Conservation (phyloP, 2,797 vertebrate species). For the Chlorospingus flavigularis region DNA sequence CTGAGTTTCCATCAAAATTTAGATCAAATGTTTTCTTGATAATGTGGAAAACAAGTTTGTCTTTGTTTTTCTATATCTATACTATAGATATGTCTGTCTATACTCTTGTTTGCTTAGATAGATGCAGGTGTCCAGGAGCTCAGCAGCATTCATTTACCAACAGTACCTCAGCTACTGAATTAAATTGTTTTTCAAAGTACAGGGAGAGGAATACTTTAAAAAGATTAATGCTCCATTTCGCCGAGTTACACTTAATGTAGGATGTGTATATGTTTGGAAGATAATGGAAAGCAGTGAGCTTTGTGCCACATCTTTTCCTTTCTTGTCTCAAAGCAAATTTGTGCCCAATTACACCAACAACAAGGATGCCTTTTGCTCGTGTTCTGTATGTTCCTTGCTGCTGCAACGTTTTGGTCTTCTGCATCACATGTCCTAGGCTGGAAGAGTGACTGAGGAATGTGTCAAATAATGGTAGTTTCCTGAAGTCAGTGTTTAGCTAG, state of each 20-base stretch:
- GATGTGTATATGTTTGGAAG: background rate
- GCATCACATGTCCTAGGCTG: fast-evolving
- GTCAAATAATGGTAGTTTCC: background rate
- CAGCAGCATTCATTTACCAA: background rate
- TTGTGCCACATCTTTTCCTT: background rate
- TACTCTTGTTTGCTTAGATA: background rate
- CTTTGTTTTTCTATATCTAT: background rate
- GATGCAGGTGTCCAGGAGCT: background rate
- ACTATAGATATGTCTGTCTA: background rate
- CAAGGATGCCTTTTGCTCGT: background rate
- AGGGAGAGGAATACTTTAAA: background rate
- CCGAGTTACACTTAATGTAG: background rate
- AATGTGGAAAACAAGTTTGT: background rate
- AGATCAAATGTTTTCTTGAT: background rate
- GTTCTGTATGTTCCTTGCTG: background rate
- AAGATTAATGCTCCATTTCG: background rate
- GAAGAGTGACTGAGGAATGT: background rate
- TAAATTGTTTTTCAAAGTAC: background rate
- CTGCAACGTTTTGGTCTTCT: background rate
- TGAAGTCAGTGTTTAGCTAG: background rate
- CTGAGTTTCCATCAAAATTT: background rate
- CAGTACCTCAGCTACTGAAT: background rate
- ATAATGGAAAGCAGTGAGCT: background rate
- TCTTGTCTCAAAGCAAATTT: background rate
- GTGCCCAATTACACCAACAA: background rate